These are phyloP conservation scores for Champsocephalus esox DNA, from an alignment of 2,797 vertebrate species.

Conservation along the genomic window DNA sequence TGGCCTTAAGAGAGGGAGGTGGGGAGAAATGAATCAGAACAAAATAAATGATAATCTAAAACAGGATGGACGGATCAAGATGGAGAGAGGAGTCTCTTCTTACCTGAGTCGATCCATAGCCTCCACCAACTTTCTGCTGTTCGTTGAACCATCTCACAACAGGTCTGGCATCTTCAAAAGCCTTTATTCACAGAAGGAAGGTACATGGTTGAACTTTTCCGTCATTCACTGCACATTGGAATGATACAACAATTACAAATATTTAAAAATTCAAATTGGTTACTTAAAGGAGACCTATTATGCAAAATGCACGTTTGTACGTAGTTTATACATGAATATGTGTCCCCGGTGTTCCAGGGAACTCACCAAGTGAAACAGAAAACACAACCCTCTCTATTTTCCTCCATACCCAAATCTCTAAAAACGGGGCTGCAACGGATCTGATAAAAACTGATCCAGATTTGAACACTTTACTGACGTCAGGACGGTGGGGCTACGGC, in stretches of 20 bases:
- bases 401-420: no score
- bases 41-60: not conserved
- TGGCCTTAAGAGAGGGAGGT: conserved; percentile 79
- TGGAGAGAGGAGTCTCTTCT: not conserved
- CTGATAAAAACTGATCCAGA: no score
- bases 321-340: no score
- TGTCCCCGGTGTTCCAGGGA: no score
- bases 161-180: conserved; percentile 47
- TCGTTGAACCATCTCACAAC: conserved; percentile 86
- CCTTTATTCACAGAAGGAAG: conserved; percentile 38
- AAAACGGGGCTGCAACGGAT: no score
- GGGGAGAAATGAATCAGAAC: not conserved
- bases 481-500: no score
- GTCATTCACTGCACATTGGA: not conserved
- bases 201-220: not conserved
- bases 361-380: no score
- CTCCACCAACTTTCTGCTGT: conserved; percentile 81
- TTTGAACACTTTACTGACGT: no score
- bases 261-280: not conserved
- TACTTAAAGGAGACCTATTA: not conserved
- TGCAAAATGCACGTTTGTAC: no score
- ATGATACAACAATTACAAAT: not conserved
- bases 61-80: not conserved
- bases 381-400: no score
- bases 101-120: conserved; percentile 90